Percentiles rank a stretch among this genome's conserved stretches.
Evolutionary conservation across 2,888 invertebrate species (phyloP).

Genomic region (Nomada fabriciana): DNA sequence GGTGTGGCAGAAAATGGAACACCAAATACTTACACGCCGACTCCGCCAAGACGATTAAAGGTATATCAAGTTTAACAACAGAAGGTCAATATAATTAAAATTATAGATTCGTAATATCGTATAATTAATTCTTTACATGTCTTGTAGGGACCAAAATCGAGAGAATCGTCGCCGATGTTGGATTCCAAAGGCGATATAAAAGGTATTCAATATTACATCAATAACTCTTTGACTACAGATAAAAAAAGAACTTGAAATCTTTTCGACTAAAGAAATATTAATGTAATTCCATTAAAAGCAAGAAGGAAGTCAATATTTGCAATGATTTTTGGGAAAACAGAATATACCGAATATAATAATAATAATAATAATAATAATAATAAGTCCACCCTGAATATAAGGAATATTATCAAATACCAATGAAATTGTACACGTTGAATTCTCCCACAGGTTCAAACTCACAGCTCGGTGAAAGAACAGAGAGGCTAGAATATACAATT

Average conservation of each 20-base stretch:
- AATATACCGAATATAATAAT: too few species aligned
- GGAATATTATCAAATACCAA: too few species aligned
- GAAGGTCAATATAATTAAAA: background rate
- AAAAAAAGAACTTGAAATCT: too few species aligned
- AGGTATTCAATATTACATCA: conserved; percentile 51
- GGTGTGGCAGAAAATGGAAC: conserved; percentile 84
- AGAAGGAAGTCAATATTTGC: too few species aligned
- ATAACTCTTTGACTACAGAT: background rate
- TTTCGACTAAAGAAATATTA: too few species aligned
- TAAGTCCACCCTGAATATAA: too few species aligned
- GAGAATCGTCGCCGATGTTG: conserved; percentile 90
- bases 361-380: too few species aligned
- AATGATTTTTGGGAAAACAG: too few species aligned
- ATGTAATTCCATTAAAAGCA: too few species aligned
- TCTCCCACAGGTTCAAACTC: conserved; percentile 67
- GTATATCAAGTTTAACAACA: conserved; percentile 77
- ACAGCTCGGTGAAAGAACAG: conserved; percentile 76
- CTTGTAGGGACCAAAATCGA: conserved; percentile 88
- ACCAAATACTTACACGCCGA: conserved; percentile 87
- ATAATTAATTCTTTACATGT: conserved; percentile 4
- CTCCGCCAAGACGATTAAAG: conserved; percentile 89
- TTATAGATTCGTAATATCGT: conserved; percentile 1
- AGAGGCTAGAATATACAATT: conserved; percentile 82
- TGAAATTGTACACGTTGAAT: too few species aligned
- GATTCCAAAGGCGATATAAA: conserved; percentile 89